Base-by-base conservation (phyloP, 2,113 vertebrate genomes). In the Rhegmatorhina hoffmannsi region DNA sequence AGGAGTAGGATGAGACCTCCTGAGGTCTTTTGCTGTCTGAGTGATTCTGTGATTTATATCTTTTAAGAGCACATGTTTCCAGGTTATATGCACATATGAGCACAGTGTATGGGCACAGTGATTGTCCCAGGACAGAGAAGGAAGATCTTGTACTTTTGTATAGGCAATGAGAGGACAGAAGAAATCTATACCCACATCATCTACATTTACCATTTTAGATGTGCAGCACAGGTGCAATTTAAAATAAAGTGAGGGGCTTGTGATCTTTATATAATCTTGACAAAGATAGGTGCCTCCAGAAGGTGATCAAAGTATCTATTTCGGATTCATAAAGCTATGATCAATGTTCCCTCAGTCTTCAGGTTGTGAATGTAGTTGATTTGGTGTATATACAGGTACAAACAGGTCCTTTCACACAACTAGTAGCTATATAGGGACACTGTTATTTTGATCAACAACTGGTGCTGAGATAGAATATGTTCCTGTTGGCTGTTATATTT, bases 401-500 rank as follows among this genome's bases (percentile, higher is more conserved):
- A 80, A 80, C 56, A 60, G 0, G 31, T 86, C 66, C 31, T 62
- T 90, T 90, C 60, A 84, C 66, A 86, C 44, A 73, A 46, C 24
- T 43, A 68, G 31, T 63, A 77, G 44, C 68, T 95, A 94, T 94
- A 93, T 49, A 88, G 21, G 63, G 75, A 38, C 38, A 56, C 31
- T 58, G 47, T 69, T 95, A 96, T 94, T 96, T 93, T 93, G 68
- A 92, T 79, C 85, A 92, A 59, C 84, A 90, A 21, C 81, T 83
- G 83, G 56, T 78, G 60, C 44, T 81, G 56, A 90, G 83, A 76
- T 64, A 62, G 34, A 92, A 80, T 74, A 56, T 58, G 78, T 84
- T 96, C 76, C 82, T 84, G 75, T 87, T 95, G 77, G 69, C 73
- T 89, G 92, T 56, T 95, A 81, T 91, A 90, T 96, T 96, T 97